These are phyloP conservation scores for Elmis aenea DNA, from an alignment of 2,888 invertebrate species.

Conservation along the genomic window DNA sequence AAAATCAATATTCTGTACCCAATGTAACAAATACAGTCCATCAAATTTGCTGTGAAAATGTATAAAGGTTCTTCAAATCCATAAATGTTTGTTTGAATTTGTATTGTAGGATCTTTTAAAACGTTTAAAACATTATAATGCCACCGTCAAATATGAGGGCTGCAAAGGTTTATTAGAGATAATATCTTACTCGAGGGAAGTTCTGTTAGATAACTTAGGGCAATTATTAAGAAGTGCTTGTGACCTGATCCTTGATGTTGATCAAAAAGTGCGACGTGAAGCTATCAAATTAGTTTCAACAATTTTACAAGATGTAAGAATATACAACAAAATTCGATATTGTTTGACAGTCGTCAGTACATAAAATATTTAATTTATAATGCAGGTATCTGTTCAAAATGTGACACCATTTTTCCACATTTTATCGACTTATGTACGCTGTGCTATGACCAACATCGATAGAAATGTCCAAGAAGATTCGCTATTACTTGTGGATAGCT, in stretches of 20 bases:
- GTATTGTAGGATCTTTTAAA: slow-evolving; percentile 11
- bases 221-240: slow-evolving; percentile 64
- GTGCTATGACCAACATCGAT: slow-evolving; percentile 88
- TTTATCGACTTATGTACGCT: slow-evolving; percentile 73
- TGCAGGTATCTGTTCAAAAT: slow-evolving; percentile 48
- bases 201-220: slow-evolving; percentile 57
- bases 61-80: slow-evolving; percentile 5
- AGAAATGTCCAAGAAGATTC: slow-evolving; percentile 78
- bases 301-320: slow-evolving; percentile 41
- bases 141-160: slow-evolving; percentile 61
- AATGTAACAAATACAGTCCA: no score
- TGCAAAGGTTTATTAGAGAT: slow-evolving; percentile 58
- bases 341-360: no score
- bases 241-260: slow-evolving; percentile 67
- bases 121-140: slow-evolving; percentile 72
- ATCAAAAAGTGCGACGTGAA: slow-evolving; percentile 56
- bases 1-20: slow-evolving; percentile 23
- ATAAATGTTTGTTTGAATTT: neutral
- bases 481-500: slow-evolving; percentile 68
- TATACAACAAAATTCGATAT: no score
- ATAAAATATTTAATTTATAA: no score
- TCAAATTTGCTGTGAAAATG: no score
- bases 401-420: slow-evolving; percentile 71
- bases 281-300: slow-evolving; percentile 54
- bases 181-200: slow-evolving; percentile 46